Conservation (phyloP, 2,113 vertebrate genomes). For the Elgaria multicarinata region DNA sequence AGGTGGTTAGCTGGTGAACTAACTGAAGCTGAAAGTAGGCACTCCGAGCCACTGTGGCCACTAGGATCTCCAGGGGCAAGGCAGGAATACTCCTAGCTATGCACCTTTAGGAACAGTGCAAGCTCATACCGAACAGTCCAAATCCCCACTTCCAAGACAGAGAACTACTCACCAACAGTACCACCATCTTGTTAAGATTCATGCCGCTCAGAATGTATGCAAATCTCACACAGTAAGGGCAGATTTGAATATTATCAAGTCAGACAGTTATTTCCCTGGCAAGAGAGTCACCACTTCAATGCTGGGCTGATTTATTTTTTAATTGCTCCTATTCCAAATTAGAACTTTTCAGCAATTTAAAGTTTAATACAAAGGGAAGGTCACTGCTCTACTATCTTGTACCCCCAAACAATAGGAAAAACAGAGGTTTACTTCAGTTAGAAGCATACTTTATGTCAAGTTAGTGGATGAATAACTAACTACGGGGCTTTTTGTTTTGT, state of each 20-base stretch:
- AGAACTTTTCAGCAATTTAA: neutral
- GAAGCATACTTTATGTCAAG: neutral
- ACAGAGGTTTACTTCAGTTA: neutral
- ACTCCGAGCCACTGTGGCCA: too few species aligned
- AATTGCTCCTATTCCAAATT: neutral
- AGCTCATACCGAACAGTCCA: too few species aligned
- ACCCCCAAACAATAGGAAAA: slow-evolving; percentile 4
- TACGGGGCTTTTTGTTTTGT: neutral
- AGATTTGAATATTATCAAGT: neutral
- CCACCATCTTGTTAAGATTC: neutral
- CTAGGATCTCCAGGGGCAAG: too few species aligned
- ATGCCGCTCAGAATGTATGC: slow-evolving; percentile 1
- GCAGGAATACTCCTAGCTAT: too few species aligned
- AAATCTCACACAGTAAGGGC: neutral
- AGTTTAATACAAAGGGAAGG: neutral
- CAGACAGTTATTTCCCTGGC: neutral
- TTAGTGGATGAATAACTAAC: neutral
- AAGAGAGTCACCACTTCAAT: neutral
- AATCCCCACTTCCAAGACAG: too few species aligned
- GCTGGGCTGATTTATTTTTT: too few species aligned
- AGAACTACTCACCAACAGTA: too few species aligned
- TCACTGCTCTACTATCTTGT: neutral
- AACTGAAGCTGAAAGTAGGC: too few species aligned
- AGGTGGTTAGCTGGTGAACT: too few species aligned
- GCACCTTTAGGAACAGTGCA: too few species aligned